phyloP scores from a whole-genome alignment of 2,113 vertebrate genomes.

The Parus major region DNA sequence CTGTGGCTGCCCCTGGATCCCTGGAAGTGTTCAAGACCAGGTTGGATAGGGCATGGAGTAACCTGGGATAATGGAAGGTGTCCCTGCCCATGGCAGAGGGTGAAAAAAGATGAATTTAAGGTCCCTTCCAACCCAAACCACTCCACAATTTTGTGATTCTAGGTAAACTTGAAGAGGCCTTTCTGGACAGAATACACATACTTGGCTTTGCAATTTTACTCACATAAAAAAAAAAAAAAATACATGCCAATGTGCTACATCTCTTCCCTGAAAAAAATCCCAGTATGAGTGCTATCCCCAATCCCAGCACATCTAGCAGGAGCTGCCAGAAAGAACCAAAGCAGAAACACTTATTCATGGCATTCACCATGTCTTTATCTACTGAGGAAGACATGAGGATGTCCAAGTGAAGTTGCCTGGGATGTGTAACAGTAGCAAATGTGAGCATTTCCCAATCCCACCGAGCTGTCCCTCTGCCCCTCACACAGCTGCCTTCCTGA shows the following conservation, averaged over 20 bases:
- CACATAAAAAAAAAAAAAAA: too few relatives aligned
- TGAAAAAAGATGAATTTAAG: neutral
- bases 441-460: neutral
- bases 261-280: neutral
- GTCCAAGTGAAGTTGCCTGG: neutral
- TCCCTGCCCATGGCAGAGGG: neutral
- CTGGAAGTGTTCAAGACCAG: neutral
- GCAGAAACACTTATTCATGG: neutral
- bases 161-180: neutral
- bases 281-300: neutral
- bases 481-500: neutral
- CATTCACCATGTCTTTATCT: neutral
- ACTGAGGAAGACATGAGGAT: neutral
- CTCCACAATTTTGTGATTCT: neutral
- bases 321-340: neutral
- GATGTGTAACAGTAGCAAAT: neutral
- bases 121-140: neutral
- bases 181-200: neutral
- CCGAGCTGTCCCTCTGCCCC: neutral
- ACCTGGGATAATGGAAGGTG: neutral
- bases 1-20: neutral
- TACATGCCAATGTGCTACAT: neutral
- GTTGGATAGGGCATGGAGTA: fast-evolving
- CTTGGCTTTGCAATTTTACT: neutral
- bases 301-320: neutral